Evolutionary conservation across 2,888 invertebrate genomes (phyloP), one percentile per base, ranked within the genome.

Genomic region (Noctua fimbriata): DNA sequence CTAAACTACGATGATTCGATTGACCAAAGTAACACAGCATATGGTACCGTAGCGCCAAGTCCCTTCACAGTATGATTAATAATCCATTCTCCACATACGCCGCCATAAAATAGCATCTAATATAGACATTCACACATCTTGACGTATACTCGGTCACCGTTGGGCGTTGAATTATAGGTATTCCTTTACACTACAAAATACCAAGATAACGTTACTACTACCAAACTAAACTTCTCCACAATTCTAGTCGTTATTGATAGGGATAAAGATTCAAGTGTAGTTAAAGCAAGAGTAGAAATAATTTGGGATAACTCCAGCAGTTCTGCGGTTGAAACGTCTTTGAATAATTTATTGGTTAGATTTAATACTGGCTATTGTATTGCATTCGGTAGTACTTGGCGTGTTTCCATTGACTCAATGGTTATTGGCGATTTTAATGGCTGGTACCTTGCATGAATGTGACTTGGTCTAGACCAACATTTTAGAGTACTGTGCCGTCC

Each of bases 261-360:
- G 9, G 2, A 1, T n/a, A 77, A 84, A 69, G 58, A 52, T 28
- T 1, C 14, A 24, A 47, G 1, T 41, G 21, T 21, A 36, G 65
- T 77, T 49, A 12, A 18, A 21, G 4, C n/a, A 2, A 6, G 0
- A 18, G 69, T 28, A n/a, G 1, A 41, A 67, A 55, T 74, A 83
- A 70, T 41, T 87, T 89, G 87, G 89, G 81, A 81, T 81, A 70
- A 52, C 28, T 81, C 83, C 78, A 83, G 76, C 82, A 85, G 87
- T 82, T 87, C 88, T 86, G 86, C 76, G 86, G 89, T 83, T 85
- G 87, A 86, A 89, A 87, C 85, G 88, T 87, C 91, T 90, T 89
- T 89, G 88, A 89, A 91, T 91, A 91, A 92, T 92, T 91, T 92
- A 92, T 92, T 91, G 88, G 88, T 83, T 85, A 88, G 88, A 91